A percentile compares a stretch with the other conserved stretches of the same genome.
Evolutionary conservation across 2,113 vertebrate genomes (phyloP).

Genomic region (Scatophagus argus): DNA sequence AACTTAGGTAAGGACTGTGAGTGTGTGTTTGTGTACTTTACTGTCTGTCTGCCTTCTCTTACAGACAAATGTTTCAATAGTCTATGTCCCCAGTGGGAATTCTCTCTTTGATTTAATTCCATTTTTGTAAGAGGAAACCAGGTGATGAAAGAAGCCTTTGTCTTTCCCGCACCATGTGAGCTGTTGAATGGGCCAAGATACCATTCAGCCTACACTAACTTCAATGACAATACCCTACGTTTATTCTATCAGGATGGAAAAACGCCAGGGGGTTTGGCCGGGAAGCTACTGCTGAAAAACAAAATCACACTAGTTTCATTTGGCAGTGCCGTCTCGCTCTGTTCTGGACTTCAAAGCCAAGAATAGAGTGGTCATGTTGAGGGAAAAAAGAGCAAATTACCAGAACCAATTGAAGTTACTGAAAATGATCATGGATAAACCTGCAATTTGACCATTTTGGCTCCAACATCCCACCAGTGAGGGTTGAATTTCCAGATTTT

Average conservation of each 20-base stretch:
- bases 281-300: conserved; percentile 60
- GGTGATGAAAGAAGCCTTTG: conserved; percentile 80
- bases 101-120: conserved; percentile 65
- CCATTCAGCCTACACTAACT: conserved; percentile 61
- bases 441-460: conserved; percentile 73
- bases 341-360: conserved; percentile 62
- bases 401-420: conserved; percentile 68
- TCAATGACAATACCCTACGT: conserved; percentile 75
- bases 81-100: conserved; percentile 43
- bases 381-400: conserved; percentile 55
- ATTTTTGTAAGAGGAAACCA: conserved; percentile 71
- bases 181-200: conserved; percentile 51
- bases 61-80: conserved; percentile 56
- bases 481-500: conserved; percentile 77
- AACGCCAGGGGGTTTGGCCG: conserved; percentile 43
- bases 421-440: conserved; percentile 60
- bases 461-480: conserved; percentile 54
- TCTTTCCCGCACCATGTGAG: conserved; percentile 58
- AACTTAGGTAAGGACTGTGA: conserved; percentile 91
- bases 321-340: conserved; percentile 27
- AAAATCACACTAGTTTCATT: conserved; percentile 66
- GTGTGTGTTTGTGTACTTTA: conserved; percentile 45
- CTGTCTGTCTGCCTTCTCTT: conserved; percentile 37
- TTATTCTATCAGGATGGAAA: conserved; percentile 72
- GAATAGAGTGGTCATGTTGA: conserved; percentile 23